Evolutionary conservation across 2,797 vertebrate species (phyloP), one percentile per base, ranked within the genome.

Genomic region (Bucorvus abyssinicus): DNA sequence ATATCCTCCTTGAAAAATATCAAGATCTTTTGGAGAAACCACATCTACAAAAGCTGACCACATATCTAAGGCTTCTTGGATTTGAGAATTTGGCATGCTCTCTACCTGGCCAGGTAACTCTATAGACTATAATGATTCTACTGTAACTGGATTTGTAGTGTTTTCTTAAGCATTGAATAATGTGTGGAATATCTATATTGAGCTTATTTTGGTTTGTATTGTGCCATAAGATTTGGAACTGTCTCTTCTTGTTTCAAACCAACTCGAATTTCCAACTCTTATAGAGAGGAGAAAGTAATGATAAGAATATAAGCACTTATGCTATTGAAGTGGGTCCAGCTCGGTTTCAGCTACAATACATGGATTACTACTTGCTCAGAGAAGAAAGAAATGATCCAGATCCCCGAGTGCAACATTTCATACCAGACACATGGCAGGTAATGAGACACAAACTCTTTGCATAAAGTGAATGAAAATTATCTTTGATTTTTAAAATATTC

Each of bases 381-480:
- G 96, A 97, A 63, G 97, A 97, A 85, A 96, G 96, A 45, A 93
- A 84, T 42, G 96, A 97, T 89, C 94, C 96, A 52, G 97, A 97
- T 82, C 94, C 95, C 29, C 65, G 96, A 65, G 93, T 97, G 55
- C 75, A 89, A 30, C 91, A 92, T 86, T 97, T 97, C 89, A 97
- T 97, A 93, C 97, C 97, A 57, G 97, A 97, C 42, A 94, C 95
- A 2, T 97, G 96, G 97, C 96, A 97, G 95, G 97, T 97, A 96
- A 89, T 44, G 45, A 67, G 23, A 84, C 26, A 42, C 27, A 71
- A 80, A 55, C 14, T 16, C 59, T 73, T 64, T 76, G 44, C n/a
- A 44, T 42, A 17, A 42, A 60, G 30, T 49, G 55, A 64, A 50
- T 50, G 27, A 36, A 77, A 67, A 20, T 40, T 11, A 38, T 44